These are phyloP conservation scores for Drosophila nigricruria DNA, from an alignment of 2,888 invertebrate genomes.

Conservation along the genomic window DNA sequence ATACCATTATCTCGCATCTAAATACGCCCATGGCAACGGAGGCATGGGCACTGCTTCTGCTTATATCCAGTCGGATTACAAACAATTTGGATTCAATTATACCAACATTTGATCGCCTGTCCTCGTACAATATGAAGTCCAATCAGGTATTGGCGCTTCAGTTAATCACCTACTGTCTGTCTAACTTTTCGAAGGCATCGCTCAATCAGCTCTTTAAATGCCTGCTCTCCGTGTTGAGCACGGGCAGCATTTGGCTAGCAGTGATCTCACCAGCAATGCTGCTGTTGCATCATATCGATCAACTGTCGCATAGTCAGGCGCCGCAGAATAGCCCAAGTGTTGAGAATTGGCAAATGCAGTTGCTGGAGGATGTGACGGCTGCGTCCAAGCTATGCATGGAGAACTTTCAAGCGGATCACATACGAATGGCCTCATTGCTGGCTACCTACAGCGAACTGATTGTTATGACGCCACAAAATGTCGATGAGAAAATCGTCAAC, in stretches of 20 bases:
- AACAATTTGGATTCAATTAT: slow-evolving; percentile 83
- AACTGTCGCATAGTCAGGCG: slow-evolving; percentile 72
- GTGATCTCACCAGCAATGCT: slow-evolving; percentile 83
- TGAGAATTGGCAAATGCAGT: slow-evolving; percentile 73
- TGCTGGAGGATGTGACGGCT: slow-evolving; percentile 73
- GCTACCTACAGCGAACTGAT: slow-evolving; percentile 83
- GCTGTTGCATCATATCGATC: slow-evolving; percentile 78
- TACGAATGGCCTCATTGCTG: slow-evolving; percentile 77
- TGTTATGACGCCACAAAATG: slow-evolving; percentile 69
- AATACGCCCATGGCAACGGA: slow-evolving; percentile 84
- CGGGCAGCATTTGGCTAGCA: slow-evolving; percentile 80
- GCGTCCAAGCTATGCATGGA: slow-evolving; percentile 69
- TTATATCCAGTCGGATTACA: slow-evolving; percentile 81
- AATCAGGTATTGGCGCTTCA: slow-evolving; percentile 84
- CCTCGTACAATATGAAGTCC: slow-evolving; percentile 83
- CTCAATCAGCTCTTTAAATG: slow-evolving; percentile 83
- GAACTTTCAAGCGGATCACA: slow-evolving; percentile 78
- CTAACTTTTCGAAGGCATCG: slow-evolving; percentile 83
- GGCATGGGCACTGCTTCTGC: slow-evolving; percentile 82
- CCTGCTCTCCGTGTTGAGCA: slow-evolving; percentile 71
- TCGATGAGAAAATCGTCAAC: slow-evolving; percentile 66
- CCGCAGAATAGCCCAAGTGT: slow-evolving; percentile 33
- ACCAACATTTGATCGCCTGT: slow-evolving; percentile 75
- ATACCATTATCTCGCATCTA: slow-evolving; percentile 83
- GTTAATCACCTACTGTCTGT: slow-evolving; percentile 77